These are phyloP conservation scores for Aphaenogaster rudis DNA, from an alignment of 1,140 invertebrate species.

Conservation along the genomic window DNA sequence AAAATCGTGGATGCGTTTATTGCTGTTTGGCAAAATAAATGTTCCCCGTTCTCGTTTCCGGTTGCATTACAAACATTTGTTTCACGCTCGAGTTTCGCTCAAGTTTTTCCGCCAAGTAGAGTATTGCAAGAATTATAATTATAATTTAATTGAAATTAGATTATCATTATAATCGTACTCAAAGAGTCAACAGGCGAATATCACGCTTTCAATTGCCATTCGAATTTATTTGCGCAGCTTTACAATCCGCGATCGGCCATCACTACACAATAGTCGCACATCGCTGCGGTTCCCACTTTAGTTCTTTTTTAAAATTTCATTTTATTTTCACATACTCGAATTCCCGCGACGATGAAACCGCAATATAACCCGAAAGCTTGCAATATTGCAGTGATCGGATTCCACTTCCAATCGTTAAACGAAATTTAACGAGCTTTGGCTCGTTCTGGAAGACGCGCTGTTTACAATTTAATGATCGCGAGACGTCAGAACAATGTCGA, in stretches of 20 bases:
- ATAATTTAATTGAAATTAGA: constrained; percentile 42
- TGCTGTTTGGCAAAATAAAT: constrained; percentile 8
- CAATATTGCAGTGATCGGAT: constrained; percentile 1
- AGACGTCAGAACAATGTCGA: background rate
- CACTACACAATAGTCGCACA: background rate
- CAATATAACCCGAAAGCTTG: background rate
- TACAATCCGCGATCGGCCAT: background rate
- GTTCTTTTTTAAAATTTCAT: background rate
- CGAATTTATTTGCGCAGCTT: background rate
- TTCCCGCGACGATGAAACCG: background rate
- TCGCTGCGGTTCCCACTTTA: background rate
- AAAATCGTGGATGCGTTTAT: background rate
- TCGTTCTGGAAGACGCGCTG: background rate
- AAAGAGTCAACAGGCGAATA: background rate
- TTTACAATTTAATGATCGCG: constrained; percentile 22
- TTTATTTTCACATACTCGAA: constrained; percentile 8
- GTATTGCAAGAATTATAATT: background rate
- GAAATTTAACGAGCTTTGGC: background rate
- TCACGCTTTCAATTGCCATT: background rate
- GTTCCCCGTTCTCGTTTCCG: background rate
- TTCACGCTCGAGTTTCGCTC: background rate
- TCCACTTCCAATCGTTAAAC: background rate
- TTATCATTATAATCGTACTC: constrained; percentile 25
- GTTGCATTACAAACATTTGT: background rate
- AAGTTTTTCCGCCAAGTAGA: background rate